These are phyloP conservation scores for Stenotaenia linearis DNA, from an alignment of 2,888 invertebrate genomes.

Conservation along the genomic window DNA sequence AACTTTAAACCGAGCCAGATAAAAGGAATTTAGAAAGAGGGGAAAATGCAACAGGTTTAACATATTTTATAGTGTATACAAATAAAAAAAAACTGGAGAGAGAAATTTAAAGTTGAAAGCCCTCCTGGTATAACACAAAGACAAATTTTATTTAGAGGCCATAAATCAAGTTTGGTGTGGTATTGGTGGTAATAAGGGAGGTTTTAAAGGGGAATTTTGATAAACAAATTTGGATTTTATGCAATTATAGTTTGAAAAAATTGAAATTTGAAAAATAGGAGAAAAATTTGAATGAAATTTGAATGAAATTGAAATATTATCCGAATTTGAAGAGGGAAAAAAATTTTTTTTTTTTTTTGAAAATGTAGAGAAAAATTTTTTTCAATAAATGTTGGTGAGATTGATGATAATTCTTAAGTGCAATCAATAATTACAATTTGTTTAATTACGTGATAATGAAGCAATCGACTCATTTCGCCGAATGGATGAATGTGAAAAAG, in stretches of 20 bases:
- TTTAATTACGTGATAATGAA: neutral
- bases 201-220: neutral
- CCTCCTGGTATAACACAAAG: neutral
- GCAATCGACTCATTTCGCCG: neutral
- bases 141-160: neutral
- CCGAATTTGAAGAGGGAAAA: no score
- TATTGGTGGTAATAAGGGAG: neutral
- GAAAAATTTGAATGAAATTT: no score
- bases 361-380: neutral
- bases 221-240: neutral
- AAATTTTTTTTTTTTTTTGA: neutral
- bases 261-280: no score
- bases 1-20: neutral
- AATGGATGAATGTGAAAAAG: neutral
- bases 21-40: neutral
- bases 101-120: neutral
- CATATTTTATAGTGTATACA: neutral
- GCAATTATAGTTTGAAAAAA: neutral
- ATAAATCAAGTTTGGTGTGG: neutral
- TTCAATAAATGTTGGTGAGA: neutral
- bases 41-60: neutral
- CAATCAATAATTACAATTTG: neutral
- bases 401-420: neutral
- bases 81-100: neutral
- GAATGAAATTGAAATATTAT: no score